Evolutionary conservation across 1,140 invertebrate genomes (phyloP), one percentile per base, ranked within the genome.

Genomic region (Helicoverpa zea): DNA sequence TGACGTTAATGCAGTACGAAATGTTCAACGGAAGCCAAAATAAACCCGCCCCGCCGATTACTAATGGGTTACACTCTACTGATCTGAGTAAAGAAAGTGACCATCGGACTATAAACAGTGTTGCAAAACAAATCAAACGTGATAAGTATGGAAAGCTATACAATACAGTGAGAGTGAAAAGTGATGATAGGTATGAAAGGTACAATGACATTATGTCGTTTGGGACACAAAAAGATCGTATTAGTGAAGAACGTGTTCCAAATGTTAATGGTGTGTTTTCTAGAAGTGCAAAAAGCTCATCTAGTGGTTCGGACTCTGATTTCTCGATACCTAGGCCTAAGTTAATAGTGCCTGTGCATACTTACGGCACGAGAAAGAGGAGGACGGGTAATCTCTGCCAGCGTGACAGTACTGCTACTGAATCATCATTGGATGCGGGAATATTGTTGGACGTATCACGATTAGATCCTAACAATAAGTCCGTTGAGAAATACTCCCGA

Each of bases 311-410:
- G 9, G 95, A 96, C 78, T 96, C 96, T 10, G 97, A 97, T 82
- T 98, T 98, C 93, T 96, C 96, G 58, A 98, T 98, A 91, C 98
- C 98, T 1, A 95, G 98, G 86, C 97, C 98, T 14, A 97, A 98
- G 89, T 96, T 98, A 79, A 98, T 98, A 86, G 98, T 98, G 74
- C 98, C 98, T 61, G 97, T 98, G 75, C 98, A 98, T 95, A 98
- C 97, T 2, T 98, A 98, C 91, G 97, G 97, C 43, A 96, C 97
- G 68, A 95, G 97, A 79, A 97, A 97, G 83, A 95, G 98, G 73
- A 95, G 97, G 78, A 98, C 97, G n/a, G 97, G 97, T 7, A 97
- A 97, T 95, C 91, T 97, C 64, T 93, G 95, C 88, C 91, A 96
- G 78, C 88, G 95, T 75, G 91, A 95, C 35, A 91, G 94, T 85